Conservation (phyloP, 2,888 invertebrate species). For the Pinctada fucata region DNA sequence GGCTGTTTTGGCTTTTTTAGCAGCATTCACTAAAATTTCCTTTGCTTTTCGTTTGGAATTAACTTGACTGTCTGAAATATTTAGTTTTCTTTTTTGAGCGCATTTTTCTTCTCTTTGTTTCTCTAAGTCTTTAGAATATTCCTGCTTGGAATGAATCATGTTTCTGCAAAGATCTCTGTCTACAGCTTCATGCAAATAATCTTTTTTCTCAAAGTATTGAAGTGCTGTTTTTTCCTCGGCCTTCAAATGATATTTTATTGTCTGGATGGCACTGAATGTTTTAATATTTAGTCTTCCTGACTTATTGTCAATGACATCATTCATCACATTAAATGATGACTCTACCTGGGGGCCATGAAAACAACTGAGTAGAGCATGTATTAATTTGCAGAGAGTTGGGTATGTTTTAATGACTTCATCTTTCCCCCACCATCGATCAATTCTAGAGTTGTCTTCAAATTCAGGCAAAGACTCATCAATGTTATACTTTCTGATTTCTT, state of each 20-base stretch:
- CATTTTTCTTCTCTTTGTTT: not conserved
- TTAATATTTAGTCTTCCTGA: constrained; percentile 36
- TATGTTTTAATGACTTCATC: constrained; percentile 17
- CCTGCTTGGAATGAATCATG: constrained; percentile 27
- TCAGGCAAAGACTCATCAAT: constrained; percentile 28
- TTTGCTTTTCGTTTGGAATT: constrained; percentile 20
- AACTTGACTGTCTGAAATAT: not conserved
- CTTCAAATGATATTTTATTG: constrained; percentile 45
- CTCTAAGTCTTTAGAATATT: constrained; percentile 7
- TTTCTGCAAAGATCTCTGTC: constrained; percentile 27
- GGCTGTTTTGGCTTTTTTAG: not conserved
- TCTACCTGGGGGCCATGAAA: constrained; percentile 58
- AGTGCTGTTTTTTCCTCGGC: constrained; percentile 35
- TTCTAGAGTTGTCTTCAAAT: constrained; percentile 13
- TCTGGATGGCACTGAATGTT: constrained; percentile 46
- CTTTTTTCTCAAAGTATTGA: constrained; percentile 33
- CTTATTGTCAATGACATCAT: constrained; percentile 44
- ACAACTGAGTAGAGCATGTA: constrained; percentile 26
- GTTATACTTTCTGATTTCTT: constrained; percentile 39
- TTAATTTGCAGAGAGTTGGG: constrained; percentile 33
- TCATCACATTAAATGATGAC: constrained; percentile 47
- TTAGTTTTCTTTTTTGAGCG: not conserved
- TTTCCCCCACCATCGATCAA: constrained; percentile 39
- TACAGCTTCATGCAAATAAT: constrained; percentile 36
- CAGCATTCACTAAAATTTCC: not conserved